A percentile compares a stretch with the other conserved stretches of the same genome.
Conservation (phyloP, 2,797 vertebrate genomes). For the Craterocephalus amniculus region DNA sequence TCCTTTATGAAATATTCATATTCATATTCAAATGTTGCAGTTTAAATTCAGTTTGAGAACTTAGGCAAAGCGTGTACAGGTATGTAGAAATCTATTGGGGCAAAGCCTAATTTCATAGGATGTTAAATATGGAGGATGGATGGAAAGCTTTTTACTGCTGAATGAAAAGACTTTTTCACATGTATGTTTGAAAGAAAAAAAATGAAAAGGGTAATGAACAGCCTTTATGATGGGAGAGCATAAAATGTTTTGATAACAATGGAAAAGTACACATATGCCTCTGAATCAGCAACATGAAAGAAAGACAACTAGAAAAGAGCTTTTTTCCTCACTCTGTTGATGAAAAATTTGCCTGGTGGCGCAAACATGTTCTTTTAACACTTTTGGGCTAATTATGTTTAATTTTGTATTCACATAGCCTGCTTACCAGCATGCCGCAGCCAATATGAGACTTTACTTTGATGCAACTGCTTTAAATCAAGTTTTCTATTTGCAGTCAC, state of each 20-base stretch:
- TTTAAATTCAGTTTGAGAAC: conserved; percentile 18
- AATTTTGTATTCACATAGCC: not conserved
- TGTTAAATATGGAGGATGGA: not conserved
- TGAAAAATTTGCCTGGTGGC: not conserved
- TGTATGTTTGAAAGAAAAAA: conserved; percentile 34
- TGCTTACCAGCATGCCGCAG: not conserved
- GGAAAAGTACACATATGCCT: too few relatives aligned
- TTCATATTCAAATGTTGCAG: conserved; percentile 28
- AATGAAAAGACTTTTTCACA: not conserved
- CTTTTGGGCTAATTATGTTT: not conserved
- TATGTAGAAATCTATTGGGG: not conserved
- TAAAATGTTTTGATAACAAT: not conserved
- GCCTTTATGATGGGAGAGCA: conserved; percentile 4
- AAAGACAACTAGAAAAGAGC: too few relatives aligned
- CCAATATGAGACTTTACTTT: not conserved
- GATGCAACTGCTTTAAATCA: too few relatives aligned
- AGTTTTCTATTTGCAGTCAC: too few relatives aligned
- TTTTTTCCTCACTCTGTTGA: not conserved
- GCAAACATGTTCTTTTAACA: not conserved
- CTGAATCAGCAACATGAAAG: too few relatives aligned
- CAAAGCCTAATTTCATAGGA: not conserved
- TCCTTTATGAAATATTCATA: conserved; percentile 53
- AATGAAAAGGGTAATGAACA: not conserved
- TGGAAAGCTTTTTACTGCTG: not conserved
- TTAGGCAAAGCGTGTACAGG: conserved; percentile 8